phyloP scores from a whole-genome alignment of 35 echinoderm and acorn worm species.

The Amphiura filiformis region DNA sequence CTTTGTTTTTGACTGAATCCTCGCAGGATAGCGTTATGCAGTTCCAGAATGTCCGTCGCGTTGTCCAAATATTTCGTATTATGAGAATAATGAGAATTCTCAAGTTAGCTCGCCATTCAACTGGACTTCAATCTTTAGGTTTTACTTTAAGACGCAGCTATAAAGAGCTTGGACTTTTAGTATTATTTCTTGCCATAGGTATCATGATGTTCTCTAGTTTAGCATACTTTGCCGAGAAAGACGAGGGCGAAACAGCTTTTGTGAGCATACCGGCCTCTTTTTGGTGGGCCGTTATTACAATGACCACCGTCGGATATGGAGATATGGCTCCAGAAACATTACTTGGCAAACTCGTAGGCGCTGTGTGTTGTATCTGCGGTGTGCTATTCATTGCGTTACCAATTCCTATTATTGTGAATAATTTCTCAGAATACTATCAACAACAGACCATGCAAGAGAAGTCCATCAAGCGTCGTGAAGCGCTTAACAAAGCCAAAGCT shows the following conservation, averaged over 20 bases:
- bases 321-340: conserved; percentile 80
- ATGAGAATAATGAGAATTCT: conserved; percentile 98
- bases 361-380: conserved; percentile 93
- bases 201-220: conserved; percentile 99
- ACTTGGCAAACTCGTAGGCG: conserved; percentile 80
- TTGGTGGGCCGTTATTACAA: conserved; percentile 99
- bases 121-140: conserved; percentile 87
- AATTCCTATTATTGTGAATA: conserved; percentile 99
- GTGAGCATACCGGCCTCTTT: conserved; percentile 88
- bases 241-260: conserved; percentile 57
- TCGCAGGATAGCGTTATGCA: conserved; percentile 74
- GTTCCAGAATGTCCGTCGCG: conserved; percentile 91
- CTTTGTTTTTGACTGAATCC: conserved; percentile 80
- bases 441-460: conserved; percentile 86
- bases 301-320: conserved; percentile 98
- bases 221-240: conserved; percentile 96
- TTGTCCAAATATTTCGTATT: conserved; percentile 95
- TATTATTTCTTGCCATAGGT: conserved; percentile 90
- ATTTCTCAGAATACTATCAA: conserved; percentile 97
- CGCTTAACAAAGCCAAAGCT: conserved; percentile 69
- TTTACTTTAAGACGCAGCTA: conserved; percentile 85
- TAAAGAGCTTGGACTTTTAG: conserved; percentile 90
- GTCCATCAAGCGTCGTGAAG: conserved; percentile 77
- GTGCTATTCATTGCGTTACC: conserved; percentile 95
- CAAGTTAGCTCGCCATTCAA: conserved; percentile 92